Conservation (phyloP, 2,113 vertebrate genomes). For the Vimba vimba region DNA sequence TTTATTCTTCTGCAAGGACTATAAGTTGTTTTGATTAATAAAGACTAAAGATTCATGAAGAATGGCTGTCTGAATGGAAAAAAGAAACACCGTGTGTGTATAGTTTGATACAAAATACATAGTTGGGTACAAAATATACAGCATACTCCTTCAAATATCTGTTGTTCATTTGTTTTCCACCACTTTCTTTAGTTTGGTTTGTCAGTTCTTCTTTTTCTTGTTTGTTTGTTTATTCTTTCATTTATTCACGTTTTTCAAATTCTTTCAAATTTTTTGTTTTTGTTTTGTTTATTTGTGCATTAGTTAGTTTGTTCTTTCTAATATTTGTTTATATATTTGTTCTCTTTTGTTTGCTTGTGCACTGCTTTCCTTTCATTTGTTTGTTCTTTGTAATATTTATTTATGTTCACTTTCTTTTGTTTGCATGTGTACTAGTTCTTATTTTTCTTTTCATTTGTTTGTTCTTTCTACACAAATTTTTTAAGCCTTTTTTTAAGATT, state of each 20-base stretch:
- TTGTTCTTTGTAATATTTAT: neutral
- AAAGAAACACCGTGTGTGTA: neutral
- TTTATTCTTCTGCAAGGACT: neutral
- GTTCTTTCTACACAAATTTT: neutral
- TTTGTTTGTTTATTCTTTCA: neutral
- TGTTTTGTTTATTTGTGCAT: no score
- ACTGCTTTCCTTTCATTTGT: neutral
- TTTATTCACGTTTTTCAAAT: neutral
- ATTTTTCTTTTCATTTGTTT: neutral
- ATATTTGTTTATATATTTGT: no score
- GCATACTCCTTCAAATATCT: neutral
- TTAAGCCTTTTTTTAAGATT: no score
- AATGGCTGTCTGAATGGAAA: neutral
- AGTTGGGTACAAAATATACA: neutral
- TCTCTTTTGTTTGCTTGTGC: neutral
- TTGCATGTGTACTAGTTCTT: neutral
- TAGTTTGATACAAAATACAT: neutral
- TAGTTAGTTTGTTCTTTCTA: no score
- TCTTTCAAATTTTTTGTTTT: no score
- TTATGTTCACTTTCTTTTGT: neutral
- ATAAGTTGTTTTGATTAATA: neutral
- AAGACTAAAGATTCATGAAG: no score
- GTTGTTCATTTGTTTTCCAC: neutral
- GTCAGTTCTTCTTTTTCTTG: neutral
- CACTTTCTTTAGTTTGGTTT: neutral